Evolutionary conservation across 2,888 invertebrate genomes (phyloP), one percentile per base, ranked within the genome.

Genomic region (Idaea straminata): DNA sequence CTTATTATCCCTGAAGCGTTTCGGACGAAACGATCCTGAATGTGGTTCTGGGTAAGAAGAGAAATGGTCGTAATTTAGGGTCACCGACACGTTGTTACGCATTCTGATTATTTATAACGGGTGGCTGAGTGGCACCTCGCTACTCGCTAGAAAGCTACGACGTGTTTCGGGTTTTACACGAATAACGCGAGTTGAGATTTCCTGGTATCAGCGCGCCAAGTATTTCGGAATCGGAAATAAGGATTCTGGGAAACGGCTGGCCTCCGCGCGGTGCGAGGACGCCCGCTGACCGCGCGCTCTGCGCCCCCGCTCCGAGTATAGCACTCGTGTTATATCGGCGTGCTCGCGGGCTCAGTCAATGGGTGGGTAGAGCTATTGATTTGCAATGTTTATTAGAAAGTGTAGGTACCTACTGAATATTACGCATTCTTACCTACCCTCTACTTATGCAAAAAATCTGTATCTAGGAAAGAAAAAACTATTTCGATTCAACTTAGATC

Each of bases 191-290:
- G 85, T 77, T 76, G 83, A 85, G 84, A 88, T 85, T 91, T 91
- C 91, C 87, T 83, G 83, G 91, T 91, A 91, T 82, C 81, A 85
- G 78, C 74, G 84, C 83, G 82, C 78, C 83, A 85, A 80, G 88
- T 90, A 87, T 90, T 91, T 91, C 88, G 89, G 90, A 89, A 90
- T 91, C 91, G 91, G 91, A 91, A 89, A 91, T 87, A 87, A 86
- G 84, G 86, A 86, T 91, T 91, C 91, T 82, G 78, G 84, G 90
- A 91, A 91, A 85, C 79, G 74, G 82, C 82, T 88, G 88, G 88
- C 89, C 88, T 88, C 88, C 74, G 80, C 72, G 76, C 77, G 74
- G 25, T 34, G 59, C 59, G 83, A 80, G 84, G 83, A 81, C 83
- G 81, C 77, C 66, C 71, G 71, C 69, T 72, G 67, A 64, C 59